phyloP scores from a whole-genome alignment of 2,888 invertebrate genomes.

The Sinhomidia bicolor region DNA sequence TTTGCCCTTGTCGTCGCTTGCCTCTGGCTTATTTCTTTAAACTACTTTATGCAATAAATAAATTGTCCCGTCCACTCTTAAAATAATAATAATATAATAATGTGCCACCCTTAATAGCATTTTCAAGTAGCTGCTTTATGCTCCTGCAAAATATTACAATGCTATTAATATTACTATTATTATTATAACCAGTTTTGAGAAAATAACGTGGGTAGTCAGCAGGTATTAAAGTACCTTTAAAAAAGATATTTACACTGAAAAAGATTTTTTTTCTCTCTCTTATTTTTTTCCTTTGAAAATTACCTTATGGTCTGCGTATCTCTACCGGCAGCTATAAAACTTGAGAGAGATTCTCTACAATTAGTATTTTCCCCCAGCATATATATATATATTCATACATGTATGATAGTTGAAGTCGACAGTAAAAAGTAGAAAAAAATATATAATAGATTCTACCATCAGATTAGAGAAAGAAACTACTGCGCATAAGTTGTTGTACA shows the following conservation, averaged over 20 bases:
- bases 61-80: background rate
- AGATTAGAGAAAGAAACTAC: constrained; percentile 35
- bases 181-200: too few species aligned
- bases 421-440: too few species aligned
- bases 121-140: background rate
- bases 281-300: background rate
- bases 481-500: constrained; percentile 3
- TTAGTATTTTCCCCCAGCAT: too few species aligned
- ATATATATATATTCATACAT: too few species aligned
- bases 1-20: background rate
- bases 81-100: background rate
- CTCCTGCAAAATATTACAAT: background rate
- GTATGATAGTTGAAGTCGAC: too few species aligned
- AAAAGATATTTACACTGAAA: too few species aligned
- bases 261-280: background rate
- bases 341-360: too few species aligned
- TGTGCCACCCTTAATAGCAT: background rate
- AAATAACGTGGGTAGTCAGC: too few species aligned
- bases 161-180: background rate
- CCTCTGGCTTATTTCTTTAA: constrained; percentile 7
- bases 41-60: background rate
- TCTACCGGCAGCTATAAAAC: too few species aligned
- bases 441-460: background rate
- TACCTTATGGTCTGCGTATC: background rate
- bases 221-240: too few species aligned